These are phyloP conservation scores for Chironomus riparius DNA, from an alignment of 2,888 invertebrate species.

Conservation along the genomic window DNA sequence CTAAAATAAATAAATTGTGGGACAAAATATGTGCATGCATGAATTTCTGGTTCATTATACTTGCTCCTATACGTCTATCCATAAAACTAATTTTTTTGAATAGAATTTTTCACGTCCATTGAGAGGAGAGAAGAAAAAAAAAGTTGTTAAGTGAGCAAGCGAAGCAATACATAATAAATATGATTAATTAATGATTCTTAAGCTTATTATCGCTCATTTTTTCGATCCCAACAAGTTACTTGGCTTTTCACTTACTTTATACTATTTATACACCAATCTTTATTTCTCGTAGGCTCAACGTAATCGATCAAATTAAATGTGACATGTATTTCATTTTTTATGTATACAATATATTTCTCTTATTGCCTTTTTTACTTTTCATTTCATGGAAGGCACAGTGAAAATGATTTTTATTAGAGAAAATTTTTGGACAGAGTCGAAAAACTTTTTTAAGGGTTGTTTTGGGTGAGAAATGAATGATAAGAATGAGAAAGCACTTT, in stretches of 20 bases:
- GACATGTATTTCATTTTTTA: slow-evolving; percentile 26
- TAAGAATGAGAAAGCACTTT: no score
- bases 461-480: no score
- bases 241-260: not conserved
- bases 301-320: slow-evolving; percentile 27
- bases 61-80: no score
- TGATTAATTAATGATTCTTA: slow-evolving; percentile 27
- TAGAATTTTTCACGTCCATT: not conserved
- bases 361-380: not conserved
- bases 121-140: not conserved
- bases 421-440: not conserved
- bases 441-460: not conserved
- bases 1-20: not conserved
- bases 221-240: slow-evolving; percentile 25
- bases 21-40: not conserved
- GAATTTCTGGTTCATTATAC: not conserved
- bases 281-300: slow-evolving; percentile 4
- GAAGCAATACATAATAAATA: slow-evolving; percentile 4
- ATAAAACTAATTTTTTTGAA: no score
- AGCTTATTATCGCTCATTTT: slow-evolving; percentile 26
- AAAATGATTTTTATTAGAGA: not conserved
- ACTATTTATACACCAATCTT: not conserved
- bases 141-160: not conserved
- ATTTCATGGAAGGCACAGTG: not conserved
- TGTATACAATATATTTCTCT: not conserved